These are phyloP conservation scores for Mercenaria mercenaria DNA, from an alignment of 1,140 invertebrate species.

Conservation along the genomic window DNA sequence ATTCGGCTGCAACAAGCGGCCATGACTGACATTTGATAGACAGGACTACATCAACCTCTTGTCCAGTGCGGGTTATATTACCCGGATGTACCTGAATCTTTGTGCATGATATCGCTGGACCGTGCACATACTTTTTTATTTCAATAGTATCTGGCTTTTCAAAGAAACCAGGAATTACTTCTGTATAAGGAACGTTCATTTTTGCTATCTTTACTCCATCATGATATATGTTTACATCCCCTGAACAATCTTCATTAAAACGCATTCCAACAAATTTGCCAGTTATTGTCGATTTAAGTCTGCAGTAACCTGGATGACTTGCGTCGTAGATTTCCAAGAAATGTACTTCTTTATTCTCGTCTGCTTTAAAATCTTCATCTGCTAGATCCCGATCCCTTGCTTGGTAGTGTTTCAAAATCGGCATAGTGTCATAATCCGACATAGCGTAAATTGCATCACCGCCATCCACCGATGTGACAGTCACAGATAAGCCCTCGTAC, in stretches of 20 bases:
- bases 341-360: neutral
- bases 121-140: neutral
- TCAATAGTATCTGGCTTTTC: neutral
- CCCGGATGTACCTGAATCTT: neutral
- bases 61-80: neutral
- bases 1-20: neutral
- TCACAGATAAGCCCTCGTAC: neutral
- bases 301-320: neutral
- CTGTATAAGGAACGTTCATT: neutral
- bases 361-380: neutral
- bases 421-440: neutral
- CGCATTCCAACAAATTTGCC: neutral
- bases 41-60: neutral
- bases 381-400: neutral
- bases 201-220: neutral
- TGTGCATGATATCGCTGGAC: neutral
- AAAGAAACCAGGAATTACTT: neutral
- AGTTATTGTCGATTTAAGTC: neutral
- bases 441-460: neutral
- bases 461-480: neutral
- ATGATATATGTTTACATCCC: neutral
- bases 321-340: neutral
- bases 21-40: constrained; percentile 4
- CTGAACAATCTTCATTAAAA: neutral
- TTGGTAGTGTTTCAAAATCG: neutral